A percentile compares a stretch with the other conserved stretches of the same genome.
These are phyloP conservation scores for Thamnophis elegans DNA, from an alignment of 2,797 vertebrate genomes.

Conservation along the genomic window DNA sequence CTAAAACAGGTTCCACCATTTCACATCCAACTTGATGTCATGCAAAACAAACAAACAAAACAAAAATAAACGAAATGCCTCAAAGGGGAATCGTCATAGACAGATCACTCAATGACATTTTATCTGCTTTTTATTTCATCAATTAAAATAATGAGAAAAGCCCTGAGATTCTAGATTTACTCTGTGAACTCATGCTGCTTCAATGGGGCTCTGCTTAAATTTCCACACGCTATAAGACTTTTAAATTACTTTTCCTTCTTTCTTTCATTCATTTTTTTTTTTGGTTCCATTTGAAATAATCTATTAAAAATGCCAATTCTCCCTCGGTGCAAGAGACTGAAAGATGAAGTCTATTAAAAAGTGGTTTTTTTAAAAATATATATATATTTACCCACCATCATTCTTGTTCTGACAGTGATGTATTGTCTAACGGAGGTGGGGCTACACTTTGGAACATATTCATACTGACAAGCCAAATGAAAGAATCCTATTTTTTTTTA, in stretches of 20 bases:
- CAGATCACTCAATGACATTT: neutral
- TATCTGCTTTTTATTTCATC: neutral
- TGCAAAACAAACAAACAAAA: neutral
- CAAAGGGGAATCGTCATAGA: neutral
- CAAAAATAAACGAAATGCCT: neutral
- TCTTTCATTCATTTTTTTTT: neutral
- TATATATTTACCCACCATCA: constrained; percentile 7
- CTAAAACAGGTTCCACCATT: neutral
- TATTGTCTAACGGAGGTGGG: constrained; percentile 8
- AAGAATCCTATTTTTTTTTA: neutral
- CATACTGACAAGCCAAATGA: constrained; percentile 4
- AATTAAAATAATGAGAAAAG: neutral
- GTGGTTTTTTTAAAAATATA: neutral
- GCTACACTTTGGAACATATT: neutral
- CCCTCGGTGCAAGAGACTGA: neutral
- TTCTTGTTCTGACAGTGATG: constrained; percentile 13
- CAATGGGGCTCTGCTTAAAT: neutral
- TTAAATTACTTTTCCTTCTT: neutral
- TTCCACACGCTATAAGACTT: neutral
- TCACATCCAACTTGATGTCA: neutral
- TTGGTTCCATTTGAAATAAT: neutral
- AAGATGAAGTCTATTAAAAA: neutral
- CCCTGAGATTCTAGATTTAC: neutral
- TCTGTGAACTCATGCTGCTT: neutral
- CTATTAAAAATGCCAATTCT: constrained; percentile 6